Conservation (phyloP, 2,113 vertebrate species). For the Trochalopteron elliotii region DNA sequence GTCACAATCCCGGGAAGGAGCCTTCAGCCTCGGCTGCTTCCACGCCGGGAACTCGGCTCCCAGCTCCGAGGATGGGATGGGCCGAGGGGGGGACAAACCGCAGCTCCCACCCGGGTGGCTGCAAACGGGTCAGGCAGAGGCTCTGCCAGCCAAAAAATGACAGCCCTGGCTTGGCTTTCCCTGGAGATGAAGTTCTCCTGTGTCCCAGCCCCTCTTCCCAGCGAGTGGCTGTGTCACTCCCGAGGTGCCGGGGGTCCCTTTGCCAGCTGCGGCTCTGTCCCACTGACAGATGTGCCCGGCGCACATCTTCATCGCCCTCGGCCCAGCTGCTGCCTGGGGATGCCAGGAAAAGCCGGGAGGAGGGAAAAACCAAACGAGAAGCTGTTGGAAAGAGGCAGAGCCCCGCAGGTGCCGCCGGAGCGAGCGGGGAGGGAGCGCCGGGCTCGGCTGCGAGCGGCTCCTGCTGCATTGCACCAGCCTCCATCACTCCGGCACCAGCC, state of each 20-base stretch:
- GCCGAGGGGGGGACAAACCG: accelerated
- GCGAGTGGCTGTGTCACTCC: accelerated
- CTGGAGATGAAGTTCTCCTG: accelerated
- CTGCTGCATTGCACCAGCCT: constrained; percentile 59
- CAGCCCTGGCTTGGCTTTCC: accelerated
- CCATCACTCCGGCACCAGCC: not conserved
- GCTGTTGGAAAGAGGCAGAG: not conserved
- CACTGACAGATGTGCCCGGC: accelerated
- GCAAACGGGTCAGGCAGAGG: accelerated
- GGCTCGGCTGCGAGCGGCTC: not conserved
- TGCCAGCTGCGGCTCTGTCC: not conserved
- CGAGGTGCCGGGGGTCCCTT: not conserved
- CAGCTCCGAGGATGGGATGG: accelerated
- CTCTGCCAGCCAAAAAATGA: accelerated
- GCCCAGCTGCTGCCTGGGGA: not conserved
- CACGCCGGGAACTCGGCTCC: accelerated
- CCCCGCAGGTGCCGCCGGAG: not conserved
- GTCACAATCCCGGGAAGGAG: accelerated
- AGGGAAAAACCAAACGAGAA: accelerated
- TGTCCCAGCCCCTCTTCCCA: accelerated
- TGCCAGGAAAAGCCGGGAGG: not conserved
- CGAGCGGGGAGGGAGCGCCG: not conserved
- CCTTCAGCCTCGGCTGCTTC: not conserved
- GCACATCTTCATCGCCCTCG: not conserved
- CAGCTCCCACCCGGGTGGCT: accelerated